Evolutionary conservation across 2,888 invertebrate genomes (phyloP).

Genomic region (Glyphotaelius pellucidus): DNA sequence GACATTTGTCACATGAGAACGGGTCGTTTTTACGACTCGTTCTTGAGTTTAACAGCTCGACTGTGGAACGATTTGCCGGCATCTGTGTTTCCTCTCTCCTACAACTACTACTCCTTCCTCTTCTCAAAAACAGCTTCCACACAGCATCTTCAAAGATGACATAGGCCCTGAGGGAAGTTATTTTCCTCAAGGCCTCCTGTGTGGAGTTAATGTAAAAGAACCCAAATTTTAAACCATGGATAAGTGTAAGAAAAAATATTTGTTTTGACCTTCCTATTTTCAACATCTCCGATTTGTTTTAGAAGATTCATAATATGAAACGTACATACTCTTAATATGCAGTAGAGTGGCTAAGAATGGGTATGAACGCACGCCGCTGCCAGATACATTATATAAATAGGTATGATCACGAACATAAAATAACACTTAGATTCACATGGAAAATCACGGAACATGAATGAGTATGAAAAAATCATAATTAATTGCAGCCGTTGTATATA

Average conservation of each 20-base stretch:
- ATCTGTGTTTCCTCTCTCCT: no score
- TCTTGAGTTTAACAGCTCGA: no score
- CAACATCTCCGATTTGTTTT: neutral
- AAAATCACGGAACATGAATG: neutral
- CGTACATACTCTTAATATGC: neutral
- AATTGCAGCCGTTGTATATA: neutral
- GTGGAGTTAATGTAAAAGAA: no score
- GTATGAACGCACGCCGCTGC: neutral
- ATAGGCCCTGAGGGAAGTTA: no score
- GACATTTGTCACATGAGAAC: no score
- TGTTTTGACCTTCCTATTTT: neutral
- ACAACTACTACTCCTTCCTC: no score
- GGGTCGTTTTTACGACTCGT: no score
- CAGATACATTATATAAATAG: neutral
- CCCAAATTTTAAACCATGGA: neutral
- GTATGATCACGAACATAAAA: neutral
- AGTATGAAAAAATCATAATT: neutral
- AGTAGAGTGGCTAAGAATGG: neutral
- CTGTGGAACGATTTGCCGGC: no score
- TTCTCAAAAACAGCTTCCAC: no score
- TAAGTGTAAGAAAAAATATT: neutral
- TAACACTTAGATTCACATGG: constrained; percentile 15
- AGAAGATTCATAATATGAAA: neutral
- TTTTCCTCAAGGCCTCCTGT: no score
- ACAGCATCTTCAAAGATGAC: no score